These are phyloP conservation scores for Tenodera sinensis DNA, from an alignment of 2,888 invertebrate genomes.

Conservation along the genomic window DNA sequence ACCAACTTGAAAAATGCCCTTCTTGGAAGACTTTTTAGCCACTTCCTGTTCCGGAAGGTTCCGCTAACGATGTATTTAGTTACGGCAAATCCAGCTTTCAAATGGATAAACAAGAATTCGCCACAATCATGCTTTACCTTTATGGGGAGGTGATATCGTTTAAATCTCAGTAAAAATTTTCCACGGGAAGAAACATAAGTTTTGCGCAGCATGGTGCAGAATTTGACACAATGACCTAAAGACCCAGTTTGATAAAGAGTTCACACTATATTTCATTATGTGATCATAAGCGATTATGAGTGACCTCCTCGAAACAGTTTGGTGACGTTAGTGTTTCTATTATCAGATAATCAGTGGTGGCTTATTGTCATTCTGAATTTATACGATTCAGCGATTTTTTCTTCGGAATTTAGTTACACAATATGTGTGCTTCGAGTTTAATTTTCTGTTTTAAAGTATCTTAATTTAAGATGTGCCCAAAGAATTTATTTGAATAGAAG, in stretches of 20 bases:
- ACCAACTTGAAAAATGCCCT: no score
- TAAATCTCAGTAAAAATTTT: background rate
- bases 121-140: background rate
- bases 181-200: background rate
- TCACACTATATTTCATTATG: background rate
- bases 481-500: no score
- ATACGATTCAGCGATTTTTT: no score
- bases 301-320: background rate
- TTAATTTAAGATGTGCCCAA: no score
- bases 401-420: no score
- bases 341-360: background rate
- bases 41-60: no score
- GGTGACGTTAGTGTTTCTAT: background rate
- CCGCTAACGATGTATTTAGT: no score
- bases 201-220: background rate
- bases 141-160: background rate
- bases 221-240: constrained; percentile 5
- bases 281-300: background rate
- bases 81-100: background rate
- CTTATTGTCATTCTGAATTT: background rate
- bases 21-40: no score
- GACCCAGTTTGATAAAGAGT: constrained; percentile 9
- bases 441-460: no score
- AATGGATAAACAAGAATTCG: background rate
- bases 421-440: no score